These are phyloP conservation scores for Carcina quercana DNA, from an alignment of 2,888 invertebrate genomes.

Conservation along the genomic window DNA sequence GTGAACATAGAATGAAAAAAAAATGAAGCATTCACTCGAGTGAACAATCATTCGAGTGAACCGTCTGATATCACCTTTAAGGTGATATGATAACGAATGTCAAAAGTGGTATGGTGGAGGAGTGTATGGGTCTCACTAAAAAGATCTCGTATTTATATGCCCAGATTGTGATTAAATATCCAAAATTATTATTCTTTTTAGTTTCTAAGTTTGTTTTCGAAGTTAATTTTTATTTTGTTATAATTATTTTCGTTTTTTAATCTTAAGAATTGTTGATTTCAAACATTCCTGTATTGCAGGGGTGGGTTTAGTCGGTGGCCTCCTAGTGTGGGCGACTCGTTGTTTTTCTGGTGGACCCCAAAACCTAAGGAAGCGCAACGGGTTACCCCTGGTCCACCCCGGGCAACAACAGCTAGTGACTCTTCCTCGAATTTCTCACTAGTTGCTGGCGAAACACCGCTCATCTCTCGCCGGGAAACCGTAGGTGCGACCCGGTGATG, in stretches of 20 bases:
- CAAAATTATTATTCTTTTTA: constrained; percentile 12
- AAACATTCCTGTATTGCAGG: constrained; percentile 14
- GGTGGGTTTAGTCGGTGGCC: no score
- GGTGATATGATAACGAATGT: no score
- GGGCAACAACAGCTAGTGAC: no score
- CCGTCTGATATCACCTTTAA: constrained; percentile 2
- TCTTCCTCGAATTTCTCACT: no score
- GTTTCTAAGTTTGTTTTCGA: constrained; percentile 14
- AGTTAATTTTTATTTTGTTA: constrained; percentile 11
- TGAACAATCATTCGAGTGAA: constrained; percentile 5
- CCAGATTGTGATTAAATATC: constrained; percentile 17
- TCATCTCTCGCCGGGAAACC: no score
- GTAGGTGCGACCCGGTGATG: no score
- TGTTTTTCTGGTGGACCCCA: no score
- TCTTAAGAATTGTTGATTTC: constrained; percentile 11
- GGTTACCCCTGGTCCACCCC: no score
- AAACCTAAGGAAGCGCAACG: no score
- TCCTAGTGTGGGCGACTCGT: no score
- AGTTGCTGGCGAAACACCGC: no score
- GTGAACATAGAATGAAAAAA: constrained; percentile 10
- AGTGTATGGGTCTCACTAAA: constrained; percentile 13
- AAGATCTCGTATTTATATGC: constrained; percentile 18
- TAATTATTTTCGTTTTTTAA: constrained; percentile 7
- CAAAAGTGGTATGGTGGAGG: constrained; percentile 18
- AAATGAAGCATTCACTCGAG: constrained; percentile 9